phyloP scores from a whole-genome alignment of 2,888 invertebrate species.

The Peribatodes rhomboidaria region DNA sequence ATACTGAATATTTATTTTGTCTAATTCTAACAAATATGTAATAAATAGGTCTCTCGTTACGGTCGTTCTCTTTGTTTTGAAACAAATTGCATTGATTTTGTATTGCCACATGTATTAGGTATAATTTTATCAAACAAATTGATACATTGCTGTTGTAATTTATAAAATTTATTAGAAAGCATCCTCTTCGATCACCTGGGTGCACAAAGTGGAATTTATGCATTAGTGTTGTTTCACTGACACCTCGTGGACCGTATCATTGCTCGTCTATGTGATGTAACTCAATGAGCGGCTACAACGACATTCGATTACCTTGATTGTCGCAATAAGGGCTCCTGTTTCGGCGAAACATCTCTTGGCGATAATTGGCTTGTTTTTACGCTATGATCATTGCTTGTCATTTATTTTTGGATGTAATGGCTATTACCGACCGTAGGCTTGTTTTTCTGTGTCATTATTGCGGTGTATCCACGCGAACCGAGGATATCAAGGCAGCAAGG shows the following conservation, averaged over 20 bases:
- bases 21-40: no score
- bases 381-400: slow-evolving; percentile 41
- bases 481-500: no score
- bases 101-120: no score
- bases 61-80: no score
- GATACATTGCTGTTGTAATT: no score
- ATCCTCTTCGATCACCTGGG: no score
- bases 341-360: slow-evolving; percentile 38
- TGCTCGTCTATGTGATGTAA: not conserved
- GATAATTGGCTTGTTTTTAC: slow-evolving; percentile 48
- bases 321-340: slow-evolving; percentile 49
- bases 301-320: slow-evolving; percentile 56
- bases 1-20: no score
- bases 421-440: slow-evolving; percentile 19
- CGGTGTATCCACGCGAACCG: not conserved
- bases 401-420: slow-evolving; percentile 37
- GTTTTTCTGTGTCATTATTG: slow-evolving; percentile 7
- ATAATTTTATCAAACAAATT: no score
- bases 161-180: no score
- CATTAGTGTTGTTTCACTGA: not conserved
- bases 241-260: not conserved
- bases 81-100: no score
- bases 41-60: no score
- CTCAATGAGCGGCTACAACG: slow-evolving; percentile 25
- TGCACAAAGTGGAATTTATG: no score